Evolutionary conservation across 2,113 vertebrate genomes (phyloP).

Genomic region (Ciconia boyciana): DNA sequence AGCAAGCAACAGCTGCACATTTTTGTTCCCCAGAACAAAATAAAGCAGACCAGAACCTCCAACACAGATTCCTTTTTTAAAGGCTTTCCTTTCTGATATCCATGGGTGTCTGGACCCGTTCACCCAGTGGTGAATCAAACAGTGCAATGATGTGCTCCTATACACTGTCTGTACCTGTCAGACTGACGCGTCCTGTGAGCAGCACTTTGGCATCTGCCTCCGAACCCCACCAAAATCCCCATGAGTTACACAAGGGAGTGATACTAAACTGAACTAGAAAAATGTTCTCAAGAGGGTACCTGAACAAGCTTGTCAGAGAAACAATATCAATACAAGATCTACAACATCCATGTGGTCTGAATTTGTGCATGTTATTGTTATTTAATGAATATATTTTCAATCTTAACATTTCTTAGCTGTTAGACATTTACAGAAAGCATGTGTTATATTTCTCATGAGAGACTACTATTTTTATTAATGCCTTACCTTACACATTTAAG

Average conservation of each 20-base stretch:
- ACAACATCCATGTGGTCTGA: not conserved
- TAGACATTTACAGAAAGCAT: not conserved
- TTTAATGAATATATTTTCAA: not conserved
- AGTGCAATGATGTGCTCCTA: not conserved
- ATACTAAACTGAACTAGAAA: not conserved
- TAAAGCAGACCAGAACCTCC: conserved; percentile 28
- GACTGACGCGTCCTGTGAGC: not conserved
- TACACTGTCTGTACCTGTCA: not conserved
- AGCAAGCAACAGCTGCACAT: conserved; percentile 58
- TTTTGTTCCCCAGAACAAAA: conserved; percentile 54
- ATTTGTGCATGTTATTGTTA: not conserved
- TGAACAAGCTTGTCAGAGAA: not conserved
- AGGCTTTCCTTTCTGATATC: not conserved
- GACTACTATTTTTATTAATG: not conserved
- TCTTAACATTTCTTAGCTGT: not conserved
- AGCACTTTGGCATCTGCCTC: not conserved
- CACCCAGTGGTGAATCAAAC: not conserved
- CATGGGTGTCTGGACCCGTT: not conserved
- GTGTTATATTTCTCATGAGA: not conserved
- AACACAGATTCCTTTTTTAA: not conserved
- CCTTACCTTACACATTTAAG: not conserved
- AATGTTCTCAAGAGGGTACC: not conserved
- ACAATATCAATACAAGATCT: not conserved
- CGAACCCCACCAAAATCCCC: not conserved
- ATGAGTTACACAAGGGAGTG: rapidly evolving